Evolutionary conservation across 2,113 vertebrate species (phyloP).

Genomic region (Leucoraja erinaceus): DNA sequence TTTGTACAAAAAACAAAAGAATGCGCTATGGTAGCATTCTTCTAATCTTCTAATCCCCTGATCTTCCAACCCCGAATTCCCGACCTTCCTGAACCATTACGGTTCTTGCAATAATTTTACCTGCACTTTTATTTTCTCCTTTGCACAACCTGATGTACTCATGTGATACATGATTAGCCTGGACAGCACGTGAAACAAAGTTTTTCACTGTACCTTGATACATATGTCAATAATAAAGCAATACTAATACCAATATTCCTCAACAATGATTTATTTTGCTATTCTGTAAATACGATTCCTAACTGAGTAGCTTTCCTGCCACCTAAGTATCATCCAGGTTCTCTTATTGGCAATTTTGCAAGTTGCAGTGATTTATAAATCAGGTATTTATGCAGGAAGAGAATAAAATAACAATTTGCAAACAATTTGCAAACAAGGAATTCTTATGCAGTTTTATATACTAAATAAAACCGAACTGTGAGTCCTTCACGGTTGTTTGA

Average conservation of each 20-base stretch:
- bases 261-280: not conserved
- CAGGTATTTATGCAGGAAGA: not conserved
- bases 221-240: too few relatives aligned
- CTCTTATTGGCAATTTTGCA: not conserved
- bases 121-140: too few relatives aligned
- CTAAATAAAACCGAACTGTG: not conserved
- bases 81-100: too few relatives aligned
- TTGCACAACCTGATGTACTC: too few relatives aligned
- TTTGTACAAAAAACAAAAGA: too few relatives aligned
- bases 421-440: not conserved
- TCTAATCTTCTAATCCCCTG: too few relatives aligned
- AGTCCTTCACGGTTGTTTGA: not conserved
- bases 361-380: not conserved
- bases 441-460: not conserved
- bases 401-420: conserved; percentile 10
- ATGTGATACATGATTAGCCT: too few relatives aligned
- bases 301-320: not conserved
- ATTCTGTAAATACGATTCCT: not conserved
- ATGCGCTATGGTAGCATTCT: too few relatives aligned
- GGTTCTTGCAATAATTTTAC: too few relatives aligned
- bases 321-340: not conserved
- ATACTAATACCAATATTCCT: not conserved
- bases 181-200: too few relatives aligned
- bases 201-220: too few relatives aligned
- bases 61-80: too few relatives aligned